These are phyloP conservation scores for Labrus mixtus DNA, from an alignment of 2,113 vertebrate species.

Conservation along the genomic window DNA sequence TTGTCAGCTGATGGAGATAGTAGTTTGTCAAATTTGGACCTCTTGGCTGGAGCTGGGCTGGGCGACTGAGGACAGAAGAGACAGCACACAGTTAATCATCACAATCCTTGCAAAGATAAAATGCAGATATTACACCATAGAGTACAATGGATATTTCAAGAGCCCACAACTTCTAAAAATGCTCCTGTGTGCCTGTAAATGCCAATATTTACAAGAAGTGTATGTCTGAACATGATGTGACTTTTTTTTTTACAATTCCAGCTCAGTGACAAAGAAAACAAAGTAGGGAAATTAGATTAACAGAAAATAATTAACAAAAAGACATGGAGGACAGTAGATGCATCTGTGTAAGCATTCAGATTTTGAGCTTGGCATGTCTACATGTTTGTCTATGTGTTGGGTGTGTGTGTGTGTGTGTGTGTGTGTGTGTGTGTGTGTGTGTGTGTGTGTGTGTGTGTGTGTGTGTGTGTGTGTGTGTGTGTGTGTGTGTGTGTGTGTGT, in stretches of 20 bases:
- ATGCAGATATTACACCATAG: conserved; percentile 48
- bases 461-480: conserved; percentile 38
- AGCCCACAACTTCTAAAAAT: conserved; percentile 54
- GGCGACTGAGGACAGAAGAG: conserved; percentile 71
- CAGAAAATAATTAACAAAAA: conserved; percentile 39
- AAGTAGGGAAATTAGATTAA: conserved; percentile 23
- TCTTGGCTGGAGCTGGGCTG: conserved; percentile 79
- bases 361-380: conserved; percentile 54
- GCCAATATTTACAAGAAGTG: conserved; percentile 43
- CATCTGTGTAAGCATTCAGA: conserved; percentile 68
- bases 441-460: conserved; percentile 42
- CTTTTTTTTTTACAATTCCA: conserved; percentile 2
- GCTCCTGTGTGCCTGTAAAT: conserved; percentile 40
- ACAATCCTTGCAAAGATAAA: conserved; percentile 26
- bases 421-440: conserved; percentile 28
- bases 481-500: conserved; percentile 25
- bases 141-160: conserved; percentile 50
- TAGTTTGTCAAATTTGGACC: conserved; percentile 76
- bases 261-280: background rate
- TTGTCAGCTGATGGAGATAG: conserved; percentile 74
- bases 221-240: conserved; percentile 34
- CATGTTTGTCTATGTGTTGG: conserved; percentile 33
- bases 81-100: conserved; percentile 45
- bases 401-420: conserved; percentile 39
- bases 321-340: conserved; percentile 49